Base-by-base conservation (phyloP, 2,797 vertebrate genomes). In the Lindbergichthys nudifrons region DNA sequence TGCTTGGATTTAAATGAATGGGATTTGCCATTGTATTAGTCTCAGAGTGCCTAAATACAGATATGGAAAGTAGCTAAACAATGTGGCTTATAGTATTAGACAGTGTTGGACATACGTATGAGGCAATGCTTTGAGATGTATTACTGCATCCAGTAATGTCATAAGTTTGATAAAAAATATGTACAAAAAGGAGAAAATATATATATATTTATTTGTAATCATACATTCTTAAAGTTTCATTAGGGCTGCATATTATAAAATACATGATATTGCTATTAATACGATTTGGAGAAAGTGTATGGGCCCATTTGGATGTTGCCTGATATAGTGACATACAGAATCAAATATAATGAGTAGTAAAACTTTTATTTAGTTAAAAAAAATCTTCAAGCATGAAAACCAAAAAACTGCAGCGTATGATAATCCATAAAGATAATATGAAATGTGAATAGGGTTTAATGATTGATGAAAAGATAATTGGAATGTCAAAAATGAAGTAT, bases 381-480 rank as follows among this genome's bases (percentile, higher is more conserved):
- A 80, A 79, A 72, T 70, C 61, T 51, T 72, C 70, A 23, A 41
- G 74, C 58, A 64, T 70, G 42, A 79, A 52, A 72, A 75, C 63
- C 26, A 26, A 36, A 57, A 52, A 82, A 82, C 15, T 72, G 75
- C 64, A 81, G 80, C 68, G 78, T 78, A 68, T 78, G 75, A 86
- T 86, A 80, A 87, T 89, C 86, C 75, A 89, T 91, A 87, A 89
- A 88, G 87, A 89, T 82, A 75, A 87, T 81, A 89, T 87, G 73
- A 84, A 91, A 87, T 85, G 78, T 90, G 91, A 88, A 92, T 89
- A 86, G 80, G 88, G 89, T 91, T 92, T 80, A 90, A 90, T 89
- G 90, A 92, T 92, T 92, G 88, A 92, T 93, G 81, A 82, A 74
- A 78, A 88, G 80, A 92, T 92, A 94, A 92, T 92, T 93, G 79